A percentile compares a stretch with the other conserved stretches of the same genome.
Evolutionary conservation across 2,797 vertebrate genomes (phyloP).

Genomic region (Phrynocephalus guinanensis): DNA sequence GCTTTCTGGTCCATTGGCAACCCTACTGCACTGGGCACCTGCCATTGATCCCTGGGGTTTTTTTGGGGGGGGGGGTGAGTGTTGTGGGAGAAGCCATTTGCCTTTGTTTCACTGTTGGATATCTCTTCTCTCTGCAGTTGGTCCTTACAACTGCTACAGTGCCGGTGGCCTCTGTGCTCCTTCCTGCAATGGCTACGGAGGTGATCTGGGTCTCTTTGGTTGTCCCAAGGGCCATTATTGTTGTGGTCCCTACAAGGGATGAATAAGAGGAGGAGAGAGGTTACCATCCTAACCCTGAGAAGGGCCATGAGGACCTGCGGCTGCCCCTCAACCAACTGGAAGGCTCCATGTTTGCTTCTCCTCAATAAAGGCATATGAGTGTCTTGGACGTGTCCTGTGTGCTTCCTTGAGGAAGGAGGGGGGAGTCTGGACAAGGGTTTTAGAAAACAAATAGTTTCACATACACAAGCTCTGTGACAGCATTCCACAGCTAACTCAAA

Average conservation of each 20-base stretch:
- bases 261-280: not conserved
- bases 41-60: too few relatives aligned
- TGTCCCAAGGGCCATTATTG: accelerated
- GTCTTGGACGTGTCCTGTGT: not conserved
- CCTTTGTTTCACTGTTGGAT: not conserved
- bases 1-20: too few relatives aligned
- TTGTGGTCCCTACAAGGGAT: not conserved
- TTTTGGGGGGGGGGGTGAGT: too few relatives aligned
- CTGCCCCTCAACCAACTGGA: not conserved
- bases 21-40: too few relatives aligned
- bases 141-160: not conserved
- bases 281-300: not conserved
- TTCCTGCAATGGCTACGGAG: accelerated
- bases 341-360: not conserved
- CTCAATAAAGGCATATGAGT: conserved; percentile 3
- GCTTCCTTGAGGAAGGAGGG: too few relatives aligned
- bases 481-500: too few relatives aligned
- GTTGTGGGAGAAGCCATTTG: not conserved
- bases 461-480: too few relatives aligned
- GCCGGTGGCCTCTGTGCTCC: not conserved
- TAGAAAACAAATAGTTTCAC: too few relatives aligned
- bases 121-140: not conserved
- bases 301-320: not conserved
- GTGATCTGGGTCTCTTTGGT: accelerated
- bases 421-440: too few relatives aligned